Percentiles rank a stretch among this genome's conserved stretches.
These are phyloP conservation scores for Drosophila rellima DNA, from an alignment of 2,888 invertebrate genomes.

Conservation along the genomic window DNA sequence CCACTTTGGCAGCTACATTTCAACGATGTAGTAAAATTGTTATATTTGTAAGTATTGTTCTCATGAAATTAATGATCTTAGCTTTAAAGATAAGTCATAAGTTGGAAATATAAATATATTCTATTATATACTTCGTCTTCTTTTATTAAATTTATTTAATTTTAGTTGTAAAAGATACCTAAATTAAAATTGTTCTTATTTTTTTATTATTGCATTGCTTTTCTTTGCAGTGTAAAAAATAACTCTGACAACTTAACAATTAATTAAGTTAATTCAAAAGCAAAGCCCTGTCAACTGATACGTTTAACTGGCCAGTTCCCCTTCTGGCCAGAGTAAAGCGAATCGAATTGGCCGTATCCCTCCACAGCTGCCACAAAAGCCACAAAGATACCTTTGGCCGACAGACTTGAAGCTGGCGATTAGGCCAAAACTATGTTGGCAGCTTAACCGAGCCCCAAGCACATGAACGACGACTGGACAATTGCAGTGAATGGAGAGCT, in stretches of 20 bases:
- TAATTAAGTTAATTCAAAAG: slow-evolving; percentile 64
- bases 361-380: slow-evolving; percentile 25
- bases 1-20: background rate
- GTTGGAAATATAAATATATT: too few species aligned
- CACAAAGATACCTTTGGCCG: slow-evolving; percentile 33
- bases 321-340: slow-evolving; percentile 26
- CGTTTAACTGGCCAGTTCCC: slow-evolving; percentile 51
- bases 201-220: background rate
- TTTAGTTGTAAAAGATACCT: too few species aligned
- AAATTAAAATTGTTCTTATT: too few species aligned
- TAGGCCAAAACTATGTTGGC: slow-evolving; percentile 40
- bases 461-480: slow-evolving; percentile 40
- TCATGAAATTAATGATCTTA: too few species aligned
- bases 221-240: background rate
- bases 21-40: background rate
- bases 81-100: too few species aligned
- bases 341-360: slow-evolving; percentile 13
- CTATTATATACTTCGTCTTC: too few species aligned
- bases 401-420: slow-evolving; percentile 41
- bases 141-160: too few species aligned
- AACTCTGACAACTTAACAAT: slow-evolving; percentile 22
- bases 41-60: background rate
- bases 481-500: slow-evolving; percentile 61
- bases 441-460: slow-evolving; percentile 40
- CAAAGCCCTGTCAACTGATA: slow-evolving; percentile 38